Conservation (phyloP, 2,113 vertebrate species). For the Theropithecus gelada region DNA sequence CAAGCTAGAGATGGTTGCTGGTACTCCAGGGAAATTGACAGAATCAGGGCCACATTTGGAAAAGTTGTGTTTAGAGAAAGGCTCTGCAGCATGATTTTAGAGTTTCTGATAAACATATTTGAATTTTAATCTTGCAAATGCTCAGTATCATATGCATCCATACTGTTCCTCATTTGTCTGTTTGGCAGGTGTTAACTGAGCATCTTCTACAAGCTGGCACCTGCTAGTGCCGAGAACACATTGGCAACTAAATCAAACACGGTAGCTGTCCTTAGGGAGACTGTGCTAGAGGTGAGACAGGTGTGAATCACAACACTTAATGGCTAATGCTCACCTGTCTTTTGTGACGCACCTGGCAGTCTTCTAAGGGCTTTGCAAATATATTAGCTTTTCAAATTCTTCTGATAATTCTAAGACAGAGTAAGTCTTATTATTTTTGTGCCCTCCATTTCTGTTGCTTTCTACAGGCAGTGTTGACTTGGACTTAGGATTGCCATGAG, state of each 20-base stretch:
- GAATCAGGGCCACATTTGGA: background rate
- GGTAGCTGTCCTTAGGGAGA: background rate
- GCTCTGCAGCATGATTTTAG: background rate
- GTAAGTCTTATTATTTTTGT: background rate
- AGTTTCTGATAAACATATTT: background rate
- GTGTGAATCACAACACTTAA: rapidly evolving
- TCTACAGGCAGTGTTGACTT: background rate
- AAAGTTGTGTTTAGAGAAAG: background rate
- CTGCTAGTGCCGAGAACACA: rapidly evolving
- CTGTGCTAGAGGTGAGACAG: rapidly evolving
- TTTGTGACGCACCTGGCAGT: rapidly evolving
- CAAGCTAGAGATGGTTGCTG: background rate
- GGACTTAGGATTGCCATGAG: background rate
- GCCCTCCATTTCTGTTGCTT: too few species aligned
- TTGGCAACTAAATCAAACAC: rapidly evolving
- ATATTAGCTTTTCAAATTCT: background rate
- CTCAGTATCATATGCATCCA: rapidly evolving
- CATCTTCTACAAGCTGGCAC: rapidly evolving
- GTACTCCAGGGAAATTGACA: background rate
- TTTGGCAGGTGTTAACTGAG: background rate
- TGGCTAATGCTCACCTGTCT: background rate
- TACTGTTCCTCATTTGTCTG: rapidly evolving
- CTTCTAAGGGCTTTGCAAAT: background rate
- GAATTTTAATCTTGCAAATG: background rate
- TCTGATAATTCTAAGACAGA: background rate